phyloP scores from a whole-genome alignment of 2,113 vertebrate genomes.

The Thinocorus orbignyianus region DNA sequence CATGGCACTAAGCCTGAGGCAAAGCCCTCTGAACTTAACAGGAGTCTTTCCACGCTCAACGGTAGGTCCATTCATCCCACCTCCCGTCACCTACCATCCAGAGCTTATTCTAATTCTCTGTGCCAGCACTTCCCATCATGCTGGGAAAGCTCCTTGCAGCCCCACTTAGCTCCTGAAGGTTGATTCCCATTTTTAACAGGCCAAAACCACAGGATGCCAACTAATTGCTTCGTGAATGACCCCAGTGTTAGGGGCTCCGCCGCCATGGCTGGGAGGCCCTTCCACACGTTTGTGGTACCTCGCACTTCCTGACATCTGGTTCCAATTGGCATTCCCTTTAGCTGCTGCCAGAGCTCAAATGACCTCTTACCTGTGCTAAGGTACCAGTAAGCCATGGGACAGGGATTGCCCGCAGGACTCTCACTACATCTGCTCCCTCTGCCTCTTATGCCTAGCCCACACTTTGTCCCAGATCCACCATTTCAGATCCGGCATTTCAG shows the following conservation, averaged over 20 bases:
- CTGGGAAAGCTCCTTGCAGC: not conserved
- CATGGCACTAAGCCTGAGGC: not conserved
- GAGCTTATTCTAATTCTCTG: not conserved
- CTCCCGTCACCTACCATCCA: not conserved
- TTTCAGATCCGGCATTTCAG: accelerated
- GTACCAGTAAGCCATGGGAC: not conserved
- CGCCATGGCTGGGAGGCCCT: constrained; percentile 39
- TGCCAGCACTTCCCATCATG: not conserved
- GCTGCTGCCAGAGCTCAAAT: constrained; percentile 1
- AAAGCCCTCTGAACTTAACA: not conserved
- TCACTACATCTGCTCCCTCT: not conserved
- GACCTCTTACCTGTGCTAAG: constrained; percentile 60
- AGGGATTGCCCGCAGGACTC: not conserved
- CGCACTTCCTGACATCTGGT: constrained; percentile 69
- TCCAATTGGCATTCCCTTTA: constrained; percentile 22
- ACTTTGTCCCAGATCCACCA: accelerated
- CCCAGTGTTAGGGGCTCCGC: constrained; percentile 25
- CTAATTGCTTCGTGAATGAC: constrained; percentile 44
- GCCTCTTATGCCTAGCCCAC: accelerated
- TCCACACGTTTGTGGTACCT: constrained; percentile 47
- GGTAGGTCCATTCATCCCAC: not conserved
- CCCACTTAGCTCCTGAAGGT: not conserved
- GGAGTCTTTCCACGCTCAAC: not conserved
- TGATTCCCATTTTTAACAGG: not conserved
- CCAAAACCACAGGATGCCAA: constrained; percentile 11